These are phyloP conservation scores for Allobates femoralis DNA, from an alignment of 2,797 vertebrate genomes.

Conservation along the genomic window DNA sequence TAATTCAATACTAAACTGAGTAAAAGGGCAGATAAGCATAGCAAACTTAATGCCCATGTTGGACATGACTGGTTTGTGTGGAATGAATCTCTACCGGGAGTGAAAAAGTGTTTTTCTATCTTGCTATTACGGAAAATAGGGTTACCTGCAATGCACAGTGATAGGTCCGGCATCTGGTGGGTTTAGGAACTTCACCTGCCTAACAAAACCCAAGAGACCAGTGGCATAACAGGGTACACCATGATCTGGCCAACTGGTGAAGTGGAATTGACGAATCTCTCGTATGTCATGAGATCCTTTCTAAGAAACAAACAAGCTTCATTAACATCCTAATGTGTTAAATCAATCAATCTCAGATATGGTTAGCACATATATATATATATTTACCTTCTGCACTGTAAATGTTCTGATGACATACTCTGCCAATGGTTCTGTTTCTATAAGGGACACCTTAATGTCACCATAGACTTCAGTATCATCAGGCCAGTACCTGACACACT, in stretches of 20 bases:
- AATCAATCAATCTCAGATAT: background rate
- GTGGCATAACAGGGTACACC: constrained; percentile 97
- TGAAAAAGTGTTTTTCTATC: too few relatives aligned
- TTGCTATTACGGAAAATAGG: background rate
- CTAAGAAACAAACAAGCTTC: constrained; percentile 76
- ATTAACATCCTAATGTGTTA: constrained; percentile 56
- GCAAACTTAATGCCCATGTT: too few relatives aligned
- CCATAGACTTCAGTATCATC: constrained; percentile 95
- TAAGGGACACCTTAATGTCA: constrained; percentile 95
- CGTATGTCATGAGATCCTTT: constrained; percentile 98
- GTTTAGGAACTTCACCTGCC: constrained; percentile 97
- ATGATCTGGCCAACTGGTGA: constrained; percentile 98
- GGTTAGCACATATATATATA: background rate
- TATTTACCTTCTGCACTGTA: constrained; percentile 93
- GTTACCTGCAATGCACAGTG: constrained; percentile 94
- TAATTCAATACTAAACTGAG: too few relatives aligned
- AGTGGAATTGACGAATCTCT: constrained; percentile 96
- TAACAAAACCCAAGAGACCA: constrained; percentile 92
- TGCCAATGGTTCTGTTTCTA: constrained; percentile 93
- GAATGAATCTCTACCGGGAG: too few relatives aligned
- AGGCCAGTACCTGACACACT: constrained; percentile 96
- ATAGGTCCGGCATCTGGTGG: constrained; percentile 92
- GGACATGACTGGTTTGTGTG: too few relatives aligned
- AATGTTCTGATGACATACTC: constrained; percentile 97
- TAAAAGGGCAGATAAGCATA: too few relatives aligned